Base-by-base conservation (phyloP, 2,113 vertebrate species). In the Romanogobio albipinnatus region DNA sequence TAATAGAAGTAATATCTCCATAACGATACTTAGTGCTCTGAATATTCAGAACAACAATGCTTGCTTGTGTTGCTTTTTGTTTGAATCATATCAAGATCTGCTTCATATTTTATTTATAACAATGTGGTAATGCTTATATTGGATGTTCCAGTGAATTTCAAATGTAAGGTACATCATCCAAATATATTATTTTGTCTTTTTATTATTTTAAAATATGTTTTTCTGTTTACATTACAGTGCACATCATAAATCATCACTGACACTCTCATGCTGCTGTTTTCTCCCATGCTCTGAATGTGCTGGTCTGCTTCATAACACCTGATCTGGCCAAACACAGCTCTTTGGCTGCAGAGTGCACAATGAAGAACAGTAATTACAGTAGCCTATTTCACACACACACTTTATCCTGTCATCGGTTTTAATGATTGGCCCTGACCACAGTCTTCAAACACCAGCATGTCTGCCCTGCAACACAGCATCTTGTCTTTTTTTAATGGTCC, bases 361-460 rank as follows among this genome's bases (percentile, higher is more conserved):
- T 22, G 29, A 76, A 59, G 59, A 62, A 62, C 58, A 36, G 47
- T 84, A 64, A 84, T 76, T 61, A 64, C 82, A n/a, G 29, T 29
- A 2, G 43, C n/a, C 26, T 5, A 58, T 47, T 43, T 24, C 59
- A 53, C 68, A 64, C 70, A 26, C 56, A 64, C 58, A 75, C 14
- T 56, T 62, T n/a, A 36, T 81, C 26, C 53, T 80, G 86, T 59
- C 86, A 84, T 89, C 68, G 49, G 56, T 80, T 47, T 81, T 89
- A 89, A 82, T 87, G 84, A 80, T 70, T 53, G 62, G 71, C 76
- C 84, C 24, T 81, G 84, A 78, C 81, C 76, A 59, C 71, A 66
- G 79, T 78, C 84, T 81, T 80, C 80, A 73, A 75, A 59, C 71
- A 66, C 62, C 61, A 70, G 39, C n/a, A 62, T 71, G 80, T 82